Percentiles rank a stretch among this genome's conserved stretches.
phyloP scores from a whole-genome alignment of 2,113 vertebrate genomes.

The Aepyceros melampus region DNA sequence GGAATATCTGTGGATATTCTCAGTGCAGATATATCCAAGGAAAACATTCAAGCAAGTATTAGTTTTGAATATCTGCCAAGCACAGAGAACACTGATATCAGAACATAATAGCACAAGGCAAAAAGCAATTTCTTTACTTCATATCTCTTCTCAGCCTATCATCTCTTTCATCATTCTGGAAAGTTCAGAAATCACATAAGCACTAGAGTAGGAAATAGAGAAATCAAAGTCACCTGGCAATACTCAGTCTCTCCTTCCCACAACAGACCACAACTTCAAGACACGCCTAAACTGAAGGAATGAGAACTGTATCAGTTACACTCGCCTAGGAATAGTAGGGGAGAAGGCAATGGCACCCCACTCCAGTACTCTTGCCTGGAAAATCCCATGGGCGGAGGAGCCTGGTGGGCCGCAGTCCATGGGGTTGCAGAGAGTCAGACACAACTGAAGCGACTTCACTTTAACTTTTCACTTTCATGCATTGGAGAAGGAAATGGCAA shows the following conservation, averaged over 20 bases:
- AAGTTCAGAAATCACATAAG: neutral
- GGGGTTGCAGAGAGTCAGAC: rapidly evolving
- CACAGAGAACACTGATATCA: neutral
- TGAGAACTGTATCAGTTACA: neutral
- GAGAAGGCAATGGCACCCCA: neutral
- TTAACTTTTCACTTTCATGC: no score
- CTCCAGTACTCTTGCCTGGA: no score
- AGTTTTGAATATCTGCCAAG: neutral
- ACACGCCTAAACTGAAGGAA: neutral
- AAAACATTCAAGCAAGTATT: neutral
- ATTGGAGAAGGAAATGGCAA: no score
- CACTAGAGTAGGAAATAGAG: neutral
- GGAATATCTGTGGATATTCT: neutral
- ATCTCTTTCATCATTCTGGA: neutral
- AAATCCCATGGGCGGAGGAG: no score
- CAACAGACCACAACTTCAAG: neutral
- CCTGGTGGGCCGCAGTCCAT: no score
- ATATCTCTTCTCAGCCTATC: neutral
- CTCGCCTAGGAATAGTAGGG: neutral
- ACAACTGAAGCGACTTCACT: no score
- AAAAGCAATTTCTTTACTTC: neutral
- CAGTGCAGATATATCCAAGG: neutral
- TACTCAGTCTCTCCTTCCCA: neutral
- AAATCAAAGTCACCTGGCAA: neutral
- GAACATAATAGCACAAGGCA: neutral